Evolutionary conservation across 2,888 invertebrate species (phyloP).

Genomic region (Sphaeridia pumilis): DNA sequence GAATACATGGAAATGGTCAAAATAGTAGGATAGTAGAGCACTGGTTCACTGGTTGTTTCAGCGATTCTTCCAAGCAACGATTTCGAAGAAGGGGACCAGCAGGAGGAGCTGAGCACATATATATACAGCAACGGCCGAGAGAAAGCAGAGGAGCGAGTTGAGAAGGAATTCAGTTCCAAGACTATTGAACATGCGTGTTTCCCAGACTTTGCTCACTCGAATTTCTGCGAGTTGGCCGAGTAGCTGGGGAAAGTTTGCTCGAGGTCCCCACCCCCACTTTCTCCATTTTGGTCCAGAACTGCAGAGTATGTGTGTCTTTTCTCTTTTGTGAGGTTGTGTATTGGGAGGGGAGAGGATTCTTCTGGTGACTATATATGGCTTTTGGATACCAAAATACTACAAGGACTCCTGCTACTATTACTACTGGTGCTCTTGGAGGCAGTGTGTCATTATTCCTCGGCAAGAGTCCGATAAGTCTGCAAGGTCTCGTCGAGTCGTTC

Average conservation of each 20-base stretch:
- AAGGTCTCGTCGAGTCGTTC: neutral
- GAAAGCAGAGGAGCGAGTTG: neutral
- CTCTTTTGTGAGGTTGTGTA: too few species aligned
- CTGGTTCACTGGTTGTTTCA: neutral
- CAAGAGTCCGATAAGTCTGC: neutral
- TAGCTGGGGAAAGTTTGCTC: neutral
- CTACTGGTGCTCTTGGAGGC: too few species aligned
- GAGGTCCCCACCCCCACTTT: slow-evolving; percentile 33
- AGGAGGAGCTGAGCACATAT: neutral
- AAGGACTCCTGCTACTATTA: too few species aligned
- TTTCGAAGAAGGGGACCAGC: neutral
- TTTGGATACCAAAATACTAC: too few species aligned
- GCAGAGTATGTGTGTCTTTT: slow-evolving; percentile 15
- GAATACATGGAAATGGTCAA: neutral
- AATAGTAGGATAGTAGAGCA: neutral
- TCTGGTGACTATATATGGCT: too few species aligned
- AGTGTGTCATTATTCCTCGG: too few species aligned
- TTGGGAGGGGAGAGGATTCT: too few species aligned
- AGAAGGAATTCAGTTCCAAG: slow-evolving; percentile 4
- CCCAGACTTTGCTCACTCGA: slow-evolving; percentile 8
- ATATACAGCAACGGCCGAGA: too few species aligned
- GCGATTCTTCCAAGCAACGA: neutral
- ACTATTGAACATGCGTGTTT: slow-evolving; percentile 22
- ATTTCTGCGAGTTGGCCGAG: neutral
- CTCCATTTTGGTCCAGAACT: slow-evolving; percentile 32